Evolutionary conservation across 2,113 vertebrate species (phyloP), one percentile per base, ranked within the genome.

Genomic region (Eurypyga helias): DNA sequence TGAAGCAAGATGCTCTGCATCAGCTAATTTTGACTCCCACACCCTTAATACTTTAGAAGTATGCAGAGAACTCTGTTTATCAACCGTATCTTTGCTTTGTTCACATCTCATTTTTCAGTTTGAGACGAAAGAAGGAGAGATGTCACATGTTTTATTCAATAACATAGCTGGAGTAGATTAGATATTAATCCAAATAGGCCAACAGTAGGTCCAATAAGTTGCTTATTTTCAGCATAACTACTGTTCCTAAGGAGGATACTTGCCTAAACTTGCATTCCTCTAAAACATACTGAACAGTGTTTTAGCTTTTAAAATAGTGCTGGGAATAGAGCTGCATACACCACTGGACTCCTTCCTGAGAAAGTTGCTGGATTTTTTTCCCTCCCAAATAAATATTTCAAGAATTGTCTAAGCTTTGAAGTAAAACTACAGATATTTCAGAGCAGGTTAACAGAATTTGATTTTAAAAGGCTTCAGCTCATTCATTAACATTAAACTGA

Each of bases 61-160:
- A 11, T 2, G 52, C 70, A 60, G 29, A 72, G n/a, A 77, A 48
- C 29, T 69, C 49, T 24, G 19, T 12, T 24, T 10, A 65, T 21
- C 46, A 49, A 34, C 13, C 7, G 0, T 41, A 29, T 10, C 48
- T 52, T 51, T 41, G 41, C 41, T 41, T 41, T 52, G 41, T 19
- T 81, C 43, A 17, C 62, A 25, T 33, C 71, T 93, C 33, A 0
- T 10, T 66, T 66, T n/a, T 26, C 20, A 19, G 29, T 11, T 18
- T 3, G 17, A 29, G 79, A 64, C 18, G 79, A 3, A 55, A 64
- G 61, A 5, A 58, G 57, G 25, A 33, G 78, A 72, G 82, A 41
- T 34, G 49, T 1, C 64, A 25, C 29, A 36, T 0, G 21, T 69
- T 69, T 33, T 6, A 17, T 0, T 16, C 8, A 26, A 0, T 2